Base-by-base conservation (phyloP, 2,113 vertebrate genomes). In the Macquaria australasica region DNA sequence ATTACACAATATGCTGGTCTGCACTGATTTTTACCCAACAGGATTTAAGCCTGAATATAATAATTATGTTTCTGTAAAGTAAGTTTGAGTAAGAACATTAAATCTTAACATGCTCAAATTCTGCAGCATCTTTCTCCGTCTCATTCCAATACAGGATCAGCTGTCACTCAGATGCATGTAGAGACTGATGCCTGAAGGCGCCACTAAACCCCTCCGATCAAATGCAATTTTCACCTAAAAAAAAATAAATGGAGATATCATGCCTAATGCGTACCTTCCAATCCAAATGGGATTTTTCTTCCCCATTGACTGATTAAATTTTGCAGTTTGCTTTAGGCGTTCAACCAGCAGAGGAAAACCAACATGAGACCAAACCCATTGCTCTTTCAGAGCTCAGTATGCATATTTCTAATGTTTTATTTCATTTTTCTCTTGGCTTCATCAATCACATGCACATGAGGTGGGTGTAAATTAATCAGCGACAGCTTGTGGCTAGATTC, bases 301-400 rank as follows among this genome's bases (percentile, higher is more conserved):
- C 77, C 51, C 63, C 41, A 75, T 20, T 84, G 81, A 82, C 79
- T 89, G 85, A 91, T 89, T 88, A 20, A 18, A 77, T 82, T 89
- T 73, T 73, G 83, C 23, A 39, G 55, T 67, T 86, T 64, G 83
- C 90, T 84, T 82, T 25, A 87, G 91, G 89, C 88, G 3, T 53
- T 68, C 41, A 66, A 83, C 69, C 79, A 87, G 72, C 53, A 63
- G 31, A 74, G 68, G 15, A 87, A 83, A 86, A 75, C 66, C 58
- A 77, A 82, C 81, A 48, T 43, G 16, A 79, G 81, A 67, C 77
- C 67, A 82, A 83, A 88, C 53, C 9, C 6, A 1, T 48, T 70
- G 45, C 58, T 71, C 37, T 58, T 59, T 83, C 45, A 55, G 3
- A 60, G 68, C 37, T 83, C 63, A 34, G 16, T 62, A 4, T 82